These are phyloP conservation scores for Eudemis profundana DNA, from an alignment of 2,888 invertebrate genomes.

Conservation along the genomic window DNA sequence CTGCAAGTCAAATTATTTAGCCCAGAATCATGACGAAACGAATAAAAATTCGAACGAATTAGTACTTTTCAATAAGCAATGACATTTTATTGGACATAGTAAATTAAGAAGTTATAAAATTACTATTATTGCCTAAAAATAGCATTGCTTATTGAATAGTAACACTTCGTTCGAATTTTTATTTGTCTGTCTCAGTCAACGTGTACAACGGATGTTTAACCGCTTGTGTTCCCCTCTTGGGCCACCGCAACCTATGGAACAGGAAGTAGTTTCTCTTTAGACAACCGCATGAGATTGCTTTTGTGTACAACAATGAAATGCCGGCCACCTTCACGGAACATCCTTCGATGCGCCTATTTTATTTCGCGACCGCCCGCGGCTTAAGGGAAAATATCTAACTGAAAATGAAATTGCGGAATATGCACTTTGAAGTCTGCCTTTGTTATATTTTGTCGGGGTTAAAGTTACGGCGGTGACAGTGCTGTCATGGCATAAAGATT, in stretches of 20 bases:
- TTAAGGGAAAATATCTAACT: constrained; percentile 28
- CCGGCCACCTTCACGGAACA: constrained; percentile 55
- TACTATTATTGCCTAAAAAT: no score
- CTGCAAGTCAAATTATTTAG: no score
- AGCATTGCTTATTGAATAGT: no score
- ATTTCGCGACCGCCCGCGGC: constrained; percentile 27
- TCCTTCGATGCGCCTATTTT: constrained; percentile 55
- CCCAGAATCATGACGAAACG: no score
- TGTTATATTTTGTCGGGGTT: constrained; percentile 22
- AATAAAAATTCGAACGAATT: no score
- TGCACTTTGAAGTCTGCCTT: constrained; percentile 30
- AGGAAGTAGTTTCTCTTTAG: constrained; percentile 71
- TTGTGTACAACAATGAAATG: constrained; percentile 64
- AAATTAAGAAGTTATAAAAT: no score
- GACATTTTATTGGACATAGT: no score
- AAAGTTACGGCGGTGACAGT: constrained; percentile 11
- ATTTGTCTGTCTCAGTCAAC: no score
- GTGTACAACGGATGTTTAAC: no score
- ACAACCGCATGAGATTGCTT: constrained; percentile 73
- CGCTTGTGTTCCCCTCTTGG: no score
- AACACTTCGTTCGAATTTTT: no score
- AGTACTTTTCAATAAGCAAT: no score
- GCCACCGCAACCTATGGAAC: constrained; percentile 43
- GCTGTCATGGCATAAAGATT: constrained; percentile 4
- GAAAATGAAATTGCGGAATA: constrained; percentile 22